phyloP scores from a whole-genome alignment of 2,113 vertebrate species.

The Daboia siamensis region DNA sequence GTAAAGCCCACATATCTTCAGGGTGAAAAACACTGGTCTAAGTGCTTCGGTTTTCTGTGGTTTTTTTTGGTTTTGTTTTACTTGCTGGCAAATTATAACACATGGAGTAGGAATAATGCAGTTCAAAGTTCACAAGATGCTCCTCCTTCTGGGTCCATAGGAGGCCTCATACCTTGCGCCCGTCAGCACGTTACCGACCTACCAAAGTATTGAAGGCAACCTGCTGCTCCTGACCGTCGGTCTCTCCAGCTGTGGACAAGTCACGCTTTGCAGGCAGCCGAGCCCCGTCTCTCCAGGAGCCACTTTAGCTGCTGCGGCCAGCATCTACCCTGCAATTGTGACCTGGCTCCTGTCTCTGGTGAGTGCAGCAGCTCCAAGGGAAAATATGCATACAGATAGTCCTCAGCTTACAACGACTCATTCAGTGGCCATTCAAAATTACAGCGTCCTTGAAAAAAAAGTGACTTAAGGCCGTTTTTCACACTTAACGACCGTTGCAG shows the following conservation, averaged over 20 bases:
- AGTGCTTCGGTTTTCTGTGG: not conserved
- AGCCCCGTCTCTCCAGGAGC: slow-evolving; percentile 10
- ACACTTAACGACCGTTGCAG: too few relatives aligned
- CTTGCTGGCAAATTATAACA: not conserved
- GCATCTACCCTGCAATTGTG: slow-evolving; percentile 64
- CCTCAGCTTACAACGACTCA: too few relatives aligned
- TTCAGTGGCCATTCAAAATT: too few relatives aligned
- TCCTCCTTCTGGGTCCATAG: slow-evolving; percentile 45
- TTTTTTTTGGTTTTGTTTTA: not conserved
- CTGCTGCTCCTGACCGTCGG: slow-evolving; percentile 63
- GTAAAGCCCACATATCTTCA: not conserved
- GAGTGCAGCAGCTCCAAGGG: slow-evolving; percentile 35
- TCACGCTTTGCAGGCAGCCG: slow-evolving; percentile 19
- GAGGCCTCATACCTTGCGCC: slow-evolving; percentile 65
- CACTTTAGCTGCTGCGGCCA: slow-evolving; percentile 44
- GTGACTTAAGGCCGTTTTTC: too few relatives aligned
- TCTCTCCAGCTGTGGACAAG: slow-evolving; percentile 64
- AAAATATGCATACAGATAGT: not conserved
- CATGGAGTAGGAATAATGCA: not conserved
- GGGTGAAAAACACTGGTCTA: not conserved
- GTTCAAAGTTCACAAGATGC: not conserved
- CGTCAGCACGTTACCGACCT: slow-evolving; percentile 49
- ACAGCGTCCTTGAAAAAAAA: too few relatives aligned
- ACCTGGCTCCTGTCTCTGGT: slow-evolving; percentile 75
- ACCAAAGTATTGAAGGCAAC: slow-evolving; percentile 21